Conservation (phyloP, 2,888 invertebrate genomes). For the Scaptomyza flava region DNA sequence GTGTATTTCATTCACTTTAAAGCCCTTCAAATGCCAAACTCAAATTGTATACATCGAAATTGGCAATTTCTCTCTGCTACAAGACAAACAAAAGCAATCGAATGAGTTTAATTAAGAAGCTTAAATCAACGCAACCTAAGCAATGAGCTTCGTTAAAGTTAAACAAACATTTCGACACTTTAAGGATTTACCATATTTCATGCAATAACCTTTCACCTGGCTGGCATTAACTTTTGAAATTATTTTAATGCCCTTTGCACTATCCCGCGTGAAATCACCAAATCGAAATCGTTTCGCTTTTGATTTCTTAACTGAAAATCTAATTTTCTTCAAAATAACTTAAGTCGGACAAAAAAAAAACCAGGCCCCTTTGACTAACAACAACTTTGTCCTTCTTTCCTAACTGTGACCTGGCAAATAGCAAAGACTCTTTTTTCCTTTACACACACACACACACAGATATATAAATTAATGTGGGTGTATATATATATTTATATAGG, state of each 20-base stretch:
- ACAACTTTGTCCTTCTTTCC: background rate
- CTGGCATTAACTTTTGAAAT: background rate
- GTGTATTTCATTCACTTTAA: conserved; percentile 36
- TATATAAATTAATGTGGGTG: background rate
- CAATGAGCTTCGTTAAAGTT: background rate
- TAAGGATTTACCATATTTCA: background rate
- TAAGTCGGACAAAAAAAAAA: conserved; percentile 18
- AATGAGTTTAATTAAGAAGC: conserved; percentile 8
- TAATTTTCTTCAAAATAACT: conserved; percentile 13
- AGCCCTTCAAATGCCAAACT: conserved; percentile 24
- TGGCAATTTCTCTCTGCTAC: conserved; percentile 4
- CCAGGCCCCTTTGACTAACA: conserved; percentile 13
- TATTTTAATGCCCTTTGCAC: background rate
- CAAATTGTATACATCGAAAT: conserved; percentile 22
- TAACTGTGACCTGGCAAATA: conserved; percentile 23
- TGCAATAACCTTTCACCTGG: background rate
- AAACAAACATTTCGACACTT: background rate
- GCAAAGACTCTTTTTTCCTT: background rate
- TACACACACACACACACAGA: conserved; percentile 1
- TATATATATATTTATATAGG: background rate
- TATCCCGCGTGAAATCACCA: background rate
- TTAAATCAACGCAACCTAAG: background rate
- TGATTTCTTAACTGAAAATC: background rate
- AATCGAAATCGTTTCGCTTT: background rate
- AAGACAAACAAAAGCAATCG: background rate